Conservation (phyloP, 2,797 vertebrate genomes). For the Pempheris klunzingeri region DNA sequence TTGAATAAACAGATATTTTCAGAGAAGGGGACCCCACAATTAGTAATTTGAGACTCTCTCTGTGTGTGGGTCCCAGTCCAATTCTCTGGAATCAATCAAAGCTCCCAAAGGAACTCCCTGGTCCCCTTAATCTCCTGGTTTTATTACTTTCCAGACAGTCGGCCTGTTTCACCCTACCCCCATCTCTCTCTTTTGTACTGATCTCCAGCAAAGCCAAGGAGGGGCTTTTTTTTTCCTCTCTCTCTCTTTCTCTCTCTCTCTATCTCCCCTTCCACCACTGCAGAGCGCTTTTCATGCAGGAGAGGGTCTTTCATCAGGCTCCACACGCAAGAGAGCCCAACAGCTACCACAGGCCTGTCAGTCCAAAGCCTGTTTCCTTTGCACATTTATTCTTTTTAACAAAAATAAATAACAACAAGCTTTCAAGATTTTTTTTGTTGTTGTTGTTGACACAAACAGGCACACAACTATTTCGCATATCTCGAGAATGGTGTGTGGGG, state of each 20-base stretch:
- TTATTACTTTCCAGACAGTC: constrained; percentile 91
- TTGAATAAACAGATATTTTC: constrained; percentile 86
- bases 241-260: constrained; percentile 41
- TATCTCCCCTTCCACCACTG: constrained; percentile 74
- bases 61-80: constrained; percentile 83
- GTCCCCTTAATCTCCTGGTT: constrained; percentile 89
- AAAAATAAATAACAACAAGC: constrained; percentile 34
- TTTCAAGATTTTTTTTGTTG: constrained; percentile 20
- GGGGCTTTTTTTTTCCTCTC: constrained; percentile 68
- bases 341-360: constrained; percentile 67
- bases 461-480: constrained; percentile 56
- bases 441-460: constrained; percentile 1
- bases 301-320: constrained; percentile 85
- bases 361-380: constrained; percentile 52
- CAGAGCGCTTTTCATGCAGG: constrained; percentile 83
- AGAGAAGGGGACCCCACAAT: constrained; percentile 84
- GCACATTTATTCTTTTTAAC: constrained; percentile 37
- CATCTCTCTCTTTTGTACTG: constrained; percentile 87
- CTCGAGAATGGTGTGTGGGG: constrained; percentile 26
- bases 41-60: constrained; percentile 86
- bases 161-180: constrained; percentile 86
- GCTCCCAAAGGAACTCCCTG: constrained; percentile 87
- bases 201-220: constrained; percentile 86
- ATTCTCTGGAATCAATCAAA: constrained; percentile 89
- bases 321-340: constrained; percentile 76